A percentile compares a stretch with the other conserved stretches of the same genome.
Evolutionary conservation across 2,113 vertebrate genomes (phyloP).

Genomic region (Neotragus pygmaeus): DNA sequence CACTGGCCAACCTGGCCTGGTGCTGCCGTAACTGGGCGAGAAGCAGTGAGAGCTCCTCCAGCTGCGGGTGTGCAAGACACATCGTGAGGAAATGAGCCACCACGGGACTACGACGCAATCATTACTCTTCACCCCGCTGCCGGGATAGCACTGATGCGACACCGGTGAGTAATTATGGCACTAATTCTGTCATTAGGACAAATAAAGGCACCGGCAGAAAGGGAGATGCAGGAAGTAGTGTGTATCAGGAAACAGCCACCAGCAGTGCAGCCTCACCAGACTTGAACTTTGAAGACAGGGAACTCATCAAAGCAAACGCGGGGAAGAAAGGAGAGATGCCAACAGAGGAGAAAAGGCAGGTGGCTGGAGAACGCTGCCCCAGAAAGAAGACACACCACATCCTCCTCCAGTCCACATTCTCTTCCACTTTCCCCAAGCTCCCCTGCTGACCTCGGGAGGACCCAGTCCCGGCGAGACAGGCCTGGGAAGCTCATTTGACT

Average conservation of each 20-base stretch:
- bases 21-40: constrained; percentile 97
- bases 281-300: background rate
- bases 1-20: constrained; percentile 95
- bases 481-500: background rate
- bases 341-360: background rate
- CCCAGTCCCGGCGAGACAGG: background rate
- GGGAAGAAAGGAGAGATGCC: background rate
- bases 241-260: background rate
- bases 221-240: background rate
- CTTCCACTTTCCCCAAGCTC: background rate
- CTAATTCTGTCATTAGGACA: constrained; percentile 67
- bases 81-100: constrained; percentile 84
- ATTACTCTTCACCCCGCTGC: constrained; percentile 76
- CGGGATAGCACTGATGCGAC: constrained; percentile 69
- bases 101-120: constrained; percentile 56
- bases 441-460: background rate
- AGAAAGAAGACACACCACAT: background rate
- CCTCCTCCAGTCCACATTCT: background rate
- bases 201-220: constrained; percentile 54
- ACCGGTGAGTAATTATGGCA: constrained; percentile 64
- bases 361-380: background rate
- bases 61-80: constrained; percentile 89
- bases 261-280: background rate
- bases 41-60: constrained; percentile 97
- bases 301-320: background rate